phyloP scores from a whole-genome alignment of 2,888 invertebrate genomes.

The Anorthoa munda region DNA sequence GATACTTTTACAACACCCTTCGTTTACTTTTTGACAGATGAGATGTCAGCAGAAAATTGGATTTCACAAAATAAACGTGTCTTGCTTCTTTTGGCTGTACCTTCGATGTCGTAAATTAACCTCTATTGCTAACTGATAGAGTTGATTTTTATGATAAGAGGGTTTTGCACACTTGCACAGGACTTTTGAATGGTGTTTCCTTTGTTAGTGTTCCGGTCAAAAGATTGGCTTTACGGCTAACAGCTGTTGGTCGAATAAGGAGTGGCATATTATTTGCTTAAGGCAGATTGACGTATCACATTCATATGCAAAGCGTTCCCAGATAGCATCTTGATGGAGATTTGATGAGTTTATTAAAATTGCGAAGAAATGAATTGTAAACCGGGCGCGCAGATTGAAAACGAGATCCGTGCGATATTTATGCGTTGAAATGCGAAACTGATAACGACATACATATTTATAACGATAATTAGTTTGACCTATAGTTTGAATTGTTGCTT shows the following conservation, averaged over 20 bases:
- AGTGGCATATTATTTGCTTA: slow-evolving; percentile 80
- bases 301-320: slow-evolving; percentile 78
- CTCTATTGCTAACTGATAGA: slow-evolving; percentile 59
- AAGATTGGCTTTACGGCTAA: slow-evolving; percentile 75
- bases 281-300: slow-evolving; percentile 76
- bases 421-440: slow-evolving; percentile 53
- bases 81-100: slow-evolving; percentile 73
- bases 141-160: slow-evolving; percentile 45
- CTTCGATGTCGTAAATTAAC: slow-evolving; percentile 48
- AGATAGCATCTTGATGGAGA: slow-evolving; percentile 74
- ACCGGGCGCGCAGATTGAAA: slow-evolving; percentile 52
- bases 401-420: slow-evolving; percentile 59
- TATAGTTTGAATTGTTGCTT: slow-evolving; percentile 36
- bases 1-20: slow-evolving; percentile 80
- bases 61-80: slow-evolving; percentile 90
- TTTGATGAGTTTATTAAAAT: slow-evolving; percentile 83
- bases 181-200: slow-evolving; percentile 59
- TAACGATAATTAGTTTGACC: slow-evolving; percentile 63
- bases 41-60: slow-evolving; percentile 90
- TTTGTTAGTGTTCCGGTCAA: slow-evolving; percentile 72
- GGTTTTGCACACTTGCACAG: slow-evolving; percentile 52
- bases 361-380: slow-evolving; percentile 68
- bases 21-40: slow-evolving; percentile 86
- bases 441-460: slow-evolving; percentile 53
- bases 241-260: slow-evolving; percentile 75